Conservation (phyloP, 2,888 invertebrate species). For the Spicauda simplicius region DNA sequence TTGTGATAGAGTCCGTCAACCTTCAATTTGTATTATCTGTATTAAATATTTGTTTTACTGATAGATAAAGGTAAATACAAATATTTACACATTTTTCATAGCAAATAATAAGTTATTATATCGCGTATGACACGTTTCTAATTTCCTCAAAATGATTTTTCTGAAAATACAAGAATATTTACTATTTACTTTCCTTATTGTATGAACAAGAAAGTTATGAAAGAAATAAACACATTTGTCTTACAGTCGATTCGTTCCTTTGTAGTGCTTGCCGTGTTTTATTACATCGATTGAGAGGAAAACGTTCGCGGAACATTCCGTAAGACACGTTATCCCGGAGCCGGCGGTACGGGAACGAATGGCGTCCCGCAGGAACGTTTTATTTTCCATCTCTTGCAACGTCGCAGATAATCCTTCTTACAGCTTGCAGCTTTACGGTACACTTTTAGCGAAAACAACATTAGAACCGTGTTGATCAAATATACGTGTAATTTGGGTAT, state of each 20-base stretch:
- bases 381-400: conserved; percentile 58
- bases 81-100: too few species aligned
- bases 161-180: too few species aligned
- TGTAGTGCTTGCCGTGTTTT: conserved; percentile 29
- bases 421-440: conserved; percentile 49
- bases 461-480: conserved; percentile 24
- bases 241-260: conserved; percentile 35
- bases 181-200: background rate
- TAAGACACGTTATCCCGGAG: conserved; percentile 57
- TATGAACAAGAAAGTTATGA: conserved; percentile 20
- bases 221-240: conserved; percentile 8
- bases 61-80: too few species aligned
- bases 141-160: too few species aligned
- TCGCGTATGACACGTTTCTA: too few species aligned
- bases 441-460: conserved; percentile 12
- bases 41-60: too few species aligned
- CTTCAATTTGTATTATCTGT: too few species aligned
- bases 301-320: conserved; percentile 44
- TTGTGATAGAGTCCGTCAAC: too few species aligned
- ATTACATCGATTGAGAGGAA: conserved; percentile 33
- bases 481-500: too few species aligned
- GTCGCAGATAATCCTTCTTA: conserved; percentile 62
- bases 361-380: conserved; percentile 54
- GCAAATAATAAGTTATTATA: too few species aligned
- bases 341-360: conserved; percentile 44